phyloP scores from a whole-genome alignment of 2,113 vertebrate species.

The Uria lomvia region DNA sequence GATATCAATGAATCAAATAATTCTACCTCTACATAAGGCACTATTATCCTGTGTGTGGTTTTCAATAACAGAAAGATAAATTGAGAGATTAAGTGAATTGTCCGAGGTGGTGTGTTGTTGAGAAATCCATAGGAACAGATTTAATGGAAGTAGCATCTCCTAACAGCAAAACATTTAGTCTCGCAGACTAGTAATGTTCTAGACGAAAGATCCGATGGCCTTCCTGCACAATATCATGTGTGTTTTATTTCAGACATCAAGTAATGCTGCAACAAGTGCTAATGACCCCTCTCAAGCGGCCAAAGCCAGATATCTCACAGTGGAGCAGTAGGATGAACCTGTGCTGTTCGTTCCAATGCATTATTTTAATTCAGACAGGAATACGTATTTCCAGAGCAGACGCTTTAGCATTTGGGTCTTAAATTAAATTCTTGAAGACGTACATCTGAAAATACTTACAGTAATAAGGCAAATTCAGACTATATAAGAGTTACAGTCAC shows the following conservation, averaged over 20 bases:
- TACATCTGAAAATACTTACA: neutral
- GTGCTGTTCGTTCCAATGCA: neutral
- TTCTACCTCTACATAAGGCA: neutral
- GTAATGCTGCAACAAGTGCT: neutral
- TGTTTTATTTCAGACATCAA: neutral
- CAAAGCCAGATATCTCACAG: neutral
- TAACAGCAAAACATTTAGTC: neutral
- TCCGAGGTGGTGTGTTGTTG: neutral
- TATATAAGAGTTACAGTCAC: neutral
- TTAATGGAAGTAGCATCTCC: neutral
- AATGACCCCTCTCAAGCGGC: neutral
- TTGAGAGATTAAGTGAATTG: neutral
- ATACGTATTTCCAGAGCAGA: neutral
- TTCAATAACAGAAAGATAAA: neutral
- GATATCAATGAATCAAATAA: neutral
- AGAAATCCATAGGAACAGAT: neutral
- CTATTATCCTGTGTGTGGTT: neutral
- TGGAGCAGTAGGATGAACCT: neutral
- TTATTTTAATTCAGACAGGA: neutral
- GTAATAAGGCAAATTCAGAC: neutral
- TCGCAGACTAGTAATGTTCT: neutral
- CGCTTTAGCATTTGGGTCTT: neutral
- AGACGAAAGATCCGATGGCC: fast-evolving
- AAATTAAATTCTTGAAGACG: neutral
- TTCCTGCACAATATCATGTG: fast-evolving